Evolutionary conservation across 2,797 vertebrate genomes (phyloP).

Genomic region (Lithobates sylvaticus): DNA sequence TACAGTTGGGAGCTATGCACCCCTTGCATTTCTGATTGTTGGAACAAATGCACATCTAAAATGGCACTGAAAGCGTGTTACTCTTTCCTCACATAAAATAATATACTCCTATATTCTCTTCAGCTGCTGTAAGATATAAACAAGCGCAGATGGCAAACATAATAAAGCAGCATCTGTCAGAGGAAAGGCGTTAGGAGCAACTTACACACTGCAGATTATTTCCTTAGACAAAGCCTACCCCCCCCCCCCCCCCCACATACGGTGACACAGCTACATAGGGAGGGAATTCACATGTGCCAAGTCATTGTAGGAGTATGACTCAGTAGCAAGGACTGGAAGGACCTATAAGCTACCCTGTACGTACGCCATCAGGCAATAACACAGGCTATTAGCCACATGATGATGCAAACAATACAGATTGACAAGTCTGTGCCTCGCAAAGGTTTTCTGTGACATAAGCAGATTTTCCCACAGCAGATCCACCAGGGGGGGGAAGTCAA

Average conservation of each 20-base stretch:
- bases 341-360: neutral
- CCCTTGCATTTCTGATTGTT: neutral
- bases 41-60: neutral
- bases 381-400: neutral
- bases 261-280: neutral
- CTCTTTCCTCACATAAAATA: neutral
- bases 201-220: conserved; percentile 37
- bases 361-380: neutral
- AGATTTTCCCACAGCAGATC: neutral
- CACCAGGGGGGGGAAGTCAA: too few relatives aligned
- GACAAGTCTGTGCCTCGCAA: neutral
- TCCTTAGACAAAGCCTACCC: conserved; percentile 28
- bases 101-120: neutral
- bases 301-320: conserved; percentile 15
- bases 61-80: neutral
- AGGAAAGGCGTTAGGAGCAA: conserved; percentile 49
- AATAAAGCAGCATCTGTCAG: conserved; percentile 38
- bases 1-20: too few relatives aligned
- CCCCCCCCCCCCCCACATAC: neutral
- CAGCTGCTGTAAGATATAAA: conserved; percentile 15
- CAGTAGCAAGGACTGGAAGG: neutral
- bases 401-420: conserved; percentile 3
- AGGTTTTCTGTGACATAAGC: neutral
- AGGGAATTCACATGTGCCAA: conserved; percentile 10
- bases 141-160: conserved; percentile 44